Base-by-base conservation (phyloP, 2,888 invertebrate genomes). In the Coleophora flavipennella region DNA sequence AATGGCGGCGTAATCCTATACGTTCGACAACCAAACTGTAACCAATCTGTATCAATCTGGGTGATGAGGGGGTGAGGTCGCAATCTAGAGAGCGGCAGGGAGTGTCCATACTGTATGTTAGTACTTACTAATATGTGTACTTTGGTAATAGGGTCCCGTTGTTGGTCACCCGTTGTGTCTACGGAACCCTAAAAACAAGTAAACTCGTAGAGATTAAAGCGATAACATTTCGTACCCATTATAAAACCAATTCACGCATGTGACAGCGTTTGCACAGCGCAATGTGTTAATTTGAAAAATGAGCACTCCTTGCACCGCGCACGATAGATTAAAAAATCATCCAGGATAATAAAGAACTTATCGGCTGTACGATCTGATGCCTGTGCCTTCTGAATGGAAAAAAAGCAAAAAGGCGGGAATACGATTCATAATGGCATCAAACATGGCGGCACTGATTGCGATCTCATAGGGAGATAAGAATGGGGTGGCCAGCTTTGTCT, bases 271-370 rank as follows among this genome's bases (percentile, higher is more conserved):
- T 33, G 31, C 55, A 59, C 56, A 62, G 62, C 57, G 61, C 67
- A 67, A 67, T 67, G 67, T 64, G 62, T 48, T 65, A 68, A 72
- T 72, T 69, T 60, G 66, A 75, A 76, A 71, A 67, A 55, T 51
- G 67, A 64, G 62, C 61, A 54, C 63, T 54, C 62, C 62, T 72
- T 63, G 20, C 20, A 20, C 20, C 20, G 20, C 60, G 57, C 59
- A 51, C 67, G 3, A 62, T 62, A 77, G 76, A 79, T 79, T 77
- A 80, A 78, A 79, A 80, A 77, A 78, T 78, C 77, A 78, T 79
- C 73, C 76, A 76, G 78, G 74, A 79, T 79, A 79, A 80, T 81
- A 79, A 79, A 77, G 76, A 70, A 66, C 62, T 80, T 80, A 81
- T 81, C 80, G 66, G 64, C 71, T 76, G 73, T 71, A 76, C 74